Base-by-base conservation (phyloP, 23 tunicate species). In the Trididemnum nubilum region DNA sequence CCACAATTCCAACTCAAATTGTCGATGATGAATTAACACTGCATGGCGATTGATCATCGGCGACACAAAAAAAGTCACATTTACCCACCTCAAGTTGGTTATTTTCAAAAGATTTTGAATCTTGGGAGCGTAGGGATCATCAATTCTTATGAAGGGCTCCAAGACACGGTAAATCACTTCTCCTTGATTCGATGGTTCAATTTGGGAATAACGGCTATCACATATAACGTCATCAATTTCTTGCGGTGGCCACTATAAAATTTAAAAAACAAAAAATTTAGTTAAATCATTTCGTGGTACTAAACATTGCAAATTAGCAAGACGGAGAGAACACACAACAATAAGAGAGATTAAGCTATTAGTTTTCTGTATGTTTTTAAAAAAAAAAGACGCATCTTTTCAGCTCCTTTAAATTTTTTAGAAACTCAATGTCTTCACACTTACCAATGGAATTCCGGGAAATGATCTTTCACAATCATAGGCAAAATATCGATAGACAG, bases 171-270 rank as follows among this genome's bases (percentile, higher is more conserved):
- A 93, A 76, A 93, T 93, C 39, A 96, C 88, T 87, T 96, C 99
- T 2, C 99, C 99, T 35, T 83, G 86, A 38, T 89, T 89, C n/a
- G 99, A 91, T 35, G 99, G 99, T 66, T 91, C 99, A 51, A 91
- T 96, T 22, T 49, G 65, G 34, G 92, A 86, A 71, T 96, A 96
- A 18, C 97, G 85, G 38, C 73, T 82, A 67, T 93, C 98, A 64
- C 98, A 93, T 28, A 93, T 72, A 44, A 93, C 93, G 51, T 93
- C 93, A 73, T 93, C 92, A 37, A 93, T 85, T 44, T 83, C 89
- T 58, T 78, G 83, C 2, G 98, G 98, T 5, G 98, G 98, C 84
- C 84, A 83, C 98, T 93, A 59, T 26, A 82, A 26, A 21, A 44
- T 44, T n/a, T n/a, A n/a, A n/a, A n/a, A n/a, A n/a, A n/a, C n/a